These are phyloP conservation scores for Leucoptera coffeella DNA, from an alignment of 2,888 invertebrate species.

Conservation along the genomic window DNA sequence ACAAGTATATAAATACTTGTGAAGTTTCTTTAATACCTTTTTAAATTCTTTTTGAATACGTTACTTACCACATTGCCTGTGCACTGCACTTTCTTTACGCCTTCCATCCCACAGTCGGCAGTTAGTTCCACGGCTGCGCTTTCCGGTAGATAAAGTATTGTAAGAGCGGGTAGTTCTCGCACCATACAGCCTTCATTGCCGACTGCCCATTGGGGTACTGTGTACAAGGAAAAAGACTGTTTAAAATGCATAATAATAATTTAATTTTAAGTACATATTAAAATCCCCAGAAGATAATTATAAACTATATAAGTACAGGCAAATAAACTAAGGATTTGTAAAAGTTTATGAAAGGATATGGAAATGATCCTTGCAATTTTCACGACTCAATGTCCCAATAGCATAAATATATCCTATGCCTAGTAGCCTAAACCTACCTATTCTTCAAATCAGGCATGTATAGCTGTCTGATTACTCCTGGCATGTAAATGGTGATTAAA, in stretches of 20 bases:
- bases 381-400: too few species aligned
- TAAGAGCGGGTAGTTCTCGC: slow-evolving; percentile 65
- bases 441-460: too few species aligned
- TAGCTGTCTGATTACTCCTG: too few species aligned
- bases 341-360: not conserved
- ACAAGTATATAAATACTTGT: too few species aligned
- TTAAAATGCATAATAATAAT: too few species aligned
- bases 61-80: slow-evolving; percentile 65
- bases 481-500: too few species aligned
- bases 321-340: not conserved
- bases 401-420: too few species aligned
- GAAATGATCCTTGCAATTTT: too few species aligned
- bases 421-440: too few species aligned
- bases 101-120: slow-evolving; percentile 69
- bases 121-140: slow-evolving; percentile 70
- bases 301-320: not conserved
- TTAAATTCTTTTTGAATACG: too few species aligned
- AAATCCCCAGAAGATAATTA: not conserved
- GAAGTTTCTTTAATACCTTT: too few species aligned
- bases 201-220: slow-evolving; percentile 72
- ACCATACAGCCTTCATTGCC: slow-evolving; percentile 63
- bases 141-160: slow-evolving; percentile 69
- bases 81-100: slow-evolving; percentile 66
- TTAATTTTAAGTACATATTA: not conserved
- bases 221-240: too few species aligned